A percentile compares a stretch with the other conserved stretches of the same genome.
phyloP scores from a whole-genome alignment of 2,888 invertebrate genomes.

The Sceliomorpha sp. region DNA sequence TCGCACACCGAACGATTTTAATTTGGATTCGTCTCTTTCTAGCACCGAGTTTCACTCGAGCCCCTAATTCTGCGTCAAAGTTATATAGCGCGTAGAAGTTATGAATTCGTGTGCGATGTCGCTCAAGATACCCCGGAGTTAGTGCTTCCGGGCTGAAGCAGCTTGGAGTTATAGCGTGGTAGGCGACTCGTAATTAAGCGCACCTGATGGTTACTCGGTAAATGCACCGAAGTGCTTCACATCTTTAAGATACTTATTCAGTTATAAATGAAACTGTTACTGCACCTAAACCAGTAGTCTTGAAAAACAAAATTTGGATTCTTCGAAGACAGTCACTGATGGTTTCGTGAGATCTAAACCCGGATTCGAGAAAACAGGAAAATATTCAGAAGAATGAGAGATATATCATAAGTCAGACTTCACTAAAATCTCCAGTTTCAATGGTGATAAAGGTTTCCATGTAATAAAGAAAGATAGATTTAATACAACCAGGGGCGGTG shows the following conservation, averaged over 20 bases:
- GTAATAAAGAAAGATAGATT: too few relatives aligned
- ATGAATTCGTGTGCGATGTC: conserved; percentile 72
- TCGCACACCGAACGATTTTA: conserved; percentile 71
- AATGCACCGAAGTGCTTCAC: conserved; percentile 30
- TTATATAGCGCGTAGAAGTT: conserved; percentile 66
- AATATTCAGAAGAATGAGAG: too few relatives aligned
- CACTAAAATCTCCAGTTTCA: too few relatives aligned
- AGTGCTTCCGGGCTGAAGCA: conserved; percentile 65
- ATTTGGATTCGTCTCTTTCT: conserved; percentile 60
- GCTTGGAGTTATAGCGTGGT: conserved; percentile 61
- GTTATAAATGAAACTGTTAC: conserved; percentile 18
- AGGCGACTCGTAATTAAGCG: conserved; percentile 68
- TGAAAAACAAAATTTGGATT: conserved; percentile 1
- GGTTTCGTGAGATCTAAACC: too few relatives aligned
- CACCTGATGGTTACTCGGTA: conserved; percentile 60
- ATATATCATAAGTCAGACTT: too few relatives aligned
- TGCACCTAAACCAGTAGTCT: not conserved
- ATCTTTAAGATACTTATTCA: conserved; percentile 24
- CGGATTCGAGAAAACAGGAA: too few relatives aligned
- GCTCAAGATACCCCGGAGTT: conserved; percentile 70
- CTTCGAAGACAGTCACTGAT: too few relatives aligned
- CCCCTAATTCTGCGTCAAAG: conserved; percentile 65
- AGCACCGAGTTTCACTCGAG: conserved; percentile 41
- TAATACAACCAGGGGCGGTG: too few relatives aligned
- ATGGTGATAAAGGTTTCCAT: too few relatives aligned